Percentiles rank a stretch among this genome's conserved stretches.
Conservation (phyloP, 1,140 invertebrate genomes). For the Rhysida immarginata region DNA sequence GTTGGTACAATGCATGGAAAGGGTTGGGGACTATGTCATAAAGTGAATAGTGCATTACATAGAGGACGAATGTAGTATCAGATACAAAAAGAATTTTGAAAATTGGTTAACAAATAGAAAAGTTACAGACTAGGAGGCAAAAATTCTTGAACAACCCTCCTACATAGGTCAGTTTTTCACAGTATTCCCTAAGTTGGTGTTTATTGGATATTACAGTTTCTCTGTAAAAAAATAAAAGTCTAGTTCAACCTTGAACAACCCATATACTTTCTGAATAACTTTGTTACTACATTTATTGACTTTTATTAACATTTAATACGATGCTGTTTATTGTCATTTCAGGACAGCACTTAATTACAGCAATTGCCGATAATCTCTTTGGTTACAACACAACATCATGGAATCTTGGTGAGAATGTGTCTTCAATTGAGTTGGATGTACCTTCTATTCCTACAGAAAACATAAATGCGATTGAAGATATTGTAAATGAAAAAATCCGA, state of each 20-base stretch:
- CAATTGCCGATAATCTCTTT: constrained; percentile 51
- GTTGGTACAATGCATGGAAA: no score
- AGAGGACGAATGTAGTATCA: no score
- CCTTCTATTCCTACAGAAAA: constrained; percentile 22
- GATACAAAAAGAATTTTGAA: no score
- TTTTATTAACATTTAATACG: neutral
- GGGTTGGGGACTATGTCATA: no score
- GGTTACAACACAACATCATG: constrained; percentile 54
- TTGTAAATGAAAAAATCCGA: constrained; percentile 50
- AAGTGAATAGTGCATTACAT: no score
- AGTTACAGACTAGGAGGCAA: no score
- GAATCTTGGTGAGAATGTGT: constrained; percentile 54
- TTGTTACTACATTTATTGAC: neutral
- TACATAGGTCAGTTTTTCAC: no score
- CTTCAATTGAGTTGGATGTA: constrained; percentile 26
- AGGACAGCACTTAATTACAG: constrained; percentile 71
- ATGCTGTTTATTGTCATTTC: constrained; percentile 19
- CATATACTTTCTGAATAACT: neutral
- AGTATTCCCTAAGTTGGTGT: no score
- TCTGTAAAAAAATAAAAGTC: neutral
- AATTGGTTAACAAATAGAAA: no score
- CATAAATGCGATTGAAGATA: constrained; percentile 37
- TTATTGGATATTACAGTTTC: no score
- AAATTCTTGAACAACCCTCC: no score
- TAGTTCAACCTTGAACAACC: neutral